phyloP scores from a whole-genome alignment of 2,888 invertebrate species.

The Drosophila atripex region DNA sequence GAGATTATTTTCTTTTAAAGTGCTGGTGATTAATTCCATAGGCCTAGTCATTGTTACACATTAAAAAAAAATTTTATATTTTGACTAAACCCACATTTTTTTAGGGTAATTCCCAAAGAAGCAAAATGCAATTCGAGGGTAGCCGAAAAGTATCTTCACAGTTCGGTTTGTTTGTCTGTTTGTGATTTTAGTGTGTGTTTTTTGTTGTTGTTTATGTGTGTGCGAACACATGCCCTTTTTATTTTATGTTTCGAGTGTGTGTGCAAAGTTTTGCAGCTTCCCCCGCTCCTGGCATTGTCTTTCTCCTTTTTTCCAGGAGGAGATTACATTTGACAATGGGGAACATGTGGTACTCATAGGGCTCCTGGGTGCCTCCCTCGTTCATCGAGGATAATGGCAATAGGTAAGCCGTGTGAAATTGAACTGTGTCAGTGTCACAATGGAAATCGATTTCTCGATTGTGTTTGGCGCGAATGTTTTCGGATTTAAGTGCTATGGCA shows the following conservation, averaged over 20 bases:
- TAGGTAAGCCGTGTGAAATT: constrained; percentile 44
- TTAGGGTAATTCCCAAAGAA: constrained; percentile 7
- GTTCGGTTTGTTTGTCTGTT: constrained; percentile 39
- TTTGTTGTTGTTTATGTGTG: constrained; percentile 32
- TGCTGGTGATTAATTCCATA: too few species aligned
- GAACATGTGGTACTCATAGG: constrained; percentile 41
- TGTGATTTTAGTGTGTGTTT: constrained; percentile 30
- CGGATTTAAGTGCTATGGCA: constrained; percentile 12
- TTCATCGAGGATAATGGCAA: constrained; percentile 26
- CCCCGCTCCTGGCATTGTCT: constrained; percentile 5
- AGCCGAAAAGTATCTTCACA: constrained; percentile 66
- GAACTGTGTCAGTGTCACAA: constrained; percentile 47
- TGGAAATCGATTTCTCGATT: constrained; percentile 34
- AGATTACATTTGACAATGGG: constrained; percentile 50
- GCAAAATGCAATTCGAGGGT: constrained; percentile 53
- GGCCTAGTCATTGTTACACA: not conserved
- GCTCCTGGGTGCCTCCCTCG: constrained; percentile 26
- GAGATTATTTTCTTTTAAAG: too few species aligned
- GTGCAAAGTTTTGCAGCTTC: constrained; percentile 47
- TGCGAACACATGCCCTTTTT: constrained; percentile 59
- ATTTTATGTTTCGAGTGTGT: constrained; percentile 41
- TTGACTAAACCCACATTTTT: constrained; percentile 7
- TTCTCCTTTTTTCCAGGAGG: constrained; percentile 19
- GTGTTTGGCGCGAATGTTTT: constrained; percentile 19
- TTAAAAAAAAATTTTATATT: not conserved